Evolutionary conservation across 2,797 vertebrate species (phyloP).

Genomic region (Melanotaenia nigrans): DNA sequence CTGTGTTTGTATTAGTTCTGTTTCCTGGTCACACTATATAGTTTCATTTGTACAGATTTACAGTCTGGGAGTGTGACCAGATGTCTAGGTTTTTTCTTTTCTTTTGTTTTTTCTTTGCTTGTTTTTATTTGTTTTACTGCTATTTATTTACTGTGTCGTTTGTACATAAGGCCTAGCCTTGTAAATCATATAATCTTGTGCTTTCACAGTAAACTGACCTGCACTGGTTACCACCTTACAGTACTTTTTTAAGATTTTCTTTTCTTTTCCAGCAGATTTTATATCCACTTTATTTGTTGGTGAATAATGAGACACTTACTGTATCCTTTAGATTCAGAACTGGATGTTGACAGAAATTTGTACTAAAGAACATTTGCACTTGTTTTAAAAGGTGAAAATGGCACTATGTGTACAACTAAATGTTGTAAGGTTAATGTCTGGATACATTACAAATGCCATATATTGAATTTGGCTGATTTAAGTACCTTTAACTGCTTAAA

Average conservation of each 20-base stretch:
- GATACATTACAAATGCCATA: slow-evolving; percentile 15
- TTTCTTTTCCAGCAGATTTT: background rate
- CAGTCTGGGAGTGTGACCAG: slow-evolving; percentile 38
- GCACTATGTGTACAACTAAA: slow-evolving; percentile 21
- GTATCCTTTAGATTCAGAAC: slow-evolving; percentile 84
- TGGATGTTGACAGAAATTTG: slow-evolving; percentile 85
- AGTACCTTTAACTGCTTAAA: slow-evolving; percentile 83
- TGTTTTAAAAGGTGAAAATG: slow-evolving; percentile 47
- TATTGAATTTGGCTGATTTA: slow-evolving; percentile 81
- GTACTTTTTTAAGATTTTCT: background rate
- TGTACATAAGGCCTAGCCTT: slow-evolving; percentile 58
- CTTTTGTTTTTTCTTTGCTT: background rate
- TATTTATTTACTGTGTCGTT: slow-evolving; percentile 62
- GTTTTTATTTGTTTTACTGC: slow-evolving; percentile 42
- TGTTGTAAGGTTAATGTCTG: slow-evolving; percentile 60
- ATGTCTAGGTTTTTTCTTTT: background rate
- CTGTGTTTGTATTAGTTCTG: slow-evolving; percentile 37
- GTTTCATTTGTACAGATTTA: slow-evolving; percentile 62
- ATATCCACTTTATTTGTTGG: slow-evolving; percentile 13
- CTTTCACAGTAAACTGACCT: slow-evolving; percentile 45
- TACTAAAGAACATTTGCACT: slow-evolving; percentile 83
- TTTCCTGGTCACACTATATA: slow-evolving; percentile 37
- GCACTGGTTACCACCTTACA: slow-evolving; percentile 33
- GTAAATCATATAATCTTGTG: slow-evolving; percentile 39
- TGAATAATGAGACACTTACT: slow-evolving; percentile 57